phyloP scores from a whole-genome alignment of 2,113 vertebrate genomes.

The Salvelinus namaycush region DNA sequence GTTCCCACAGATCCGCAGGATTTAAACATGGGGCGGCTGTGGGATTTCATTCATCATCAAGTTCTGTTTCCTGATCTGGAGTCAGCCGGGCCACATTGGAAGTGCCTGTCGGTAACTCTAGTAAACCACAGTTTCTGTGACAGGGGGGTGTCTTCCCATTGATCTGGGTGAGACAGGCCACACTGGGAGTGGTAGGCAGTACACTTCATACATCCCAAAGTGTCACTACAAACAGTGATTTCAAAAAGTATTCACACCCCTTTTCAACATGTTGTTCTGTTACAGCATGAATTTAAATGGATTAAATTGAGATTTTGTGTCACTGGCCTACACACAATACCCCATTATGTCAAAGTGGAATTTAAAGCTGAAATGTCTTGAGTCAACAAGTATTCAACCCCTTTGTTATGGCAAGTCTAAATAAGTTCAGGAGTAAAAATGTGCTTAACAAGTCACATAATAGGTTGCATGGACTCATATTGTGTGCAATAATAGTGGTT shows the following conservation, averaged over 20 bases:
- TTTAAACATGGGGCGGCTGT: not conserved
- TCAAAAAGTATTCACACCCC: not conserved
- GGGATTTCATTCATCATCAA: slow-evolving; percentile 50
- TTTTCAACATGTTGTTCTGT: not conserved
- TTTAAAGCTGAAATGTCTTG: no score
- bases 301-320: not conserved
- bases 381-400: no score
- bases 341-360: no score
- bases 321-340: no score
- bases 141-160: not conserved
- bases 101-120: slow-evolving; percentile 3
- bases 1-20: not conserved
- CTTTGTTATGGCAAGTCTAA: no score
- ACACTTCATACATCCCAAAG: not conserved
- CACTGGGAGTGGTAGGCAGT: not conserved
- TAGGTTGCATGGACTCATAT: no score
- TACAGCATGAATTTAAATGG: not conserved
- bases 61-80: slow-evolving; percentile 52
- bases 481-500: no score
- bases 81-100: slow-evolving; percentile 56
- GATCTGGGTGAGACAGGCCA: no score
- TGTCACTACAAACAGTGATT: slow-evolving; percentile 8
- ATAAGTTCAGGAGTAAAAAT: no score
- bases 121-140: not conserved
- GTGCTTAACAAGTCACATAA: no score